Evolutionary conservation across 2,797 vertebrate genomes (phyloP).

Genomic region (Anabas testudineus): DNA sequence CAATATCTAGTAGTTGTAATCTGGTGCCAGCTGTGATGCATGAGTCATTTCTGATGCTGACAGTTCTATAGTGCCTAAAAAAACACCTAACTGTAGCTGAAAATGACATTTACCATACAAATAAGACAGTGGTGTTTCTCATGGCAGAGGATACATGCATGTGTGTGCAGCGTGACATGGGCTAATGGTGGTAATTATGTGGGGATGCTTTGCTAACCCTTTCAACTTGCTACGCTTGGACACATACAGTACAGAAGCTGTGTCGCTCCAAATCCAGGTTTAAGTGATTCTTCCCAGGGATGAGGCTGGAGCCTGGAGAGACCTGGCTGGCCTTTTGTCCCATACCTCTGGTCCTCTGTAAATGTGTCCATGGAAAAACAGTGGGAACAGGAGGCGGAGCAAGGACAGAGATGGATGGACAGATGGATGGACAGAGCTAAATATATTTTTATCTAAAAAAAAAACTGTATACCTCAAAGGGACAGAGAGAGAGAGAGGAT

Average conservation of each 20-base stretch:
- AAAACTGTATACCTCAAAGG: not conserved
- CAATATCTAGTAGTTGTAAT: slow-evolving; percentile 11
- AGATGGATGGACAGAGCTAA: slow-evolving; percentile 44
- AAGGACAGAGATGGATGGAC: slow-evolving; percentile 35
- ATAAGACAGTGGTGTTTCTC: slow-evolving; percentile 17
- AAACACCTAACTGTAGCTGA: slow-evolving; percentile 3
- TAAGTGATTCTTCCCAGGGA: slow-evolving; percentile 48
- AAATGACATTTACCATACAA: not conserved
- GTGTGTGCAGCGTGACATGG: slow-evolving; percentile 13
- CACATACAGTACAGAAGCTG: slow-evolving; percentile 6
- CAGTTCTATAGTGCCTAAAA: not conserved
- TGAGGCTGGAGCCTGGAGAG: slow-evolving; percentile 35
- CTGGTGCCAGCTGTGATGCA: slow-evolving; percentile 12
- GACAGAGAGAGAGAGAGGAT: not conserved
- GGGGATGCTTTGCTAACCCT: not conserved
- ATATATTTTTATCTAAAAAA: slow-evolving; percentile 35
- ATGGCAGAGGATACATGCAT: slow-evolving; percentile 13
- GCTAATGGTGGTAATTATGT: not conserved
- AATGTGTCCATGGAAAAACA: slow-evolving; percentile 62
- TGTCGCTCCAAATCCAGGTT: slow-evolving; percentile 51
- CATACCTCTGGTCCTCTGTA: slow-evolving; percentile 56
- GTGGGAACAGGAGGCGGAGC: slow-evolving; percentile 35
- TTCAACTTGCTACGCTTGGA: slow-evolving; percentile 16
- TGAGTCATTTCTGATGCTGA: slow-evolving; percentile 8
- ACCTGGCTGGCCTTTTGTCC: slow-evolving; percentile 63